Evolutionary conservation across 2,888 invertebrate species (phyloP).

Genomic region (Tiphia femorata): DNA sequence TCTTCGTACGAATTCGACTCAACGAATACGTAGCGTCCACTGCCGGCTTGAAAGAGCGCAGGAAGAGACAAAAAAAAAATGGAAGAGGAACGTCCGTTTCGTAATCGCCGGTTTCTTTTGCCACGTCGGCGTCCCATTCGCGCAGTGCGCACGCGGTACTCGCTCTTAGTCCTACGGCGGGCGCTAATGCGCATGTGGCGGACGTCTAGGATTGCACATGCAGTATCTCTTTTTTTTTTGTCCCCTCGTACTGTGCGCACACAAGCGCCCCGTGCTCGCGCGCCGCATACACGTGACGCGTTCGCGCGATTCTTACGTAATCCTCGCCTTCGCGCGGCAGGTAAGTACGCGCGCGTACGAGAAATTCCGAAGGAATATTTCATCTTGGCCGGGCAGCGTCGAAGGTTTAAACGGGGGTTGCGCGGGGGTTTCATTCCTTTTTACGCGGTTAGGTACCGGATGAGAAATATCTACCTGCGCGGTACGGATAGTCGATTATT

Average conservation of each 20-base stretch:
- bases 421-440: no score
- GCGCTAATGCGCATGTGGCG: constrained; percentile 39
- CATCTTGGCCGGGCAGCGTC: no score
- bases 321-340: constrained; percentile 25
- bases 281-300: constrained; percentile 49
- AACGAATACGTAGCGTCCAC: not conserved
- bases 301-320: constrained; percentile 46
- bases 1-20: not conserved
- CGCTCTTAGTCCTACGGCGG: constrained; percentile 36
- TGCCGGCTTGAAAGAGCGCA: constrained; percentile 15
- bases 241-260: constrained; percentile 34
- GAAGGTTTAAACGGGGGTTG: no score
- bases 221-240: constrained; percentile 47
- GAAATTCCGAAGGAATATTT: no score
- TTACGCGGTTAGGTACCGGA: no score
- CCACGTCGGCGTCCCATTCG: constrained; percentile 21
- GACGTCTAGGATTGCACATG: constrained; percentile 50
- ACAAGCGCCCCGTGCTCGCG: constrained; percentile 47
- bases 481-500: no score
- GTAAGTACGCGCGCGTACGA: constrained; percentile 17
- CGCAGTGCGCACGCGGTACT: constrained; percentile 29
- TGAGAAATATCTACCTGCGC: no score
- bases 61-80: constrained; percentile 16
- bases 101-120: constrained; percentile 51
- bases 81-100: constrained; percentile 42